Base-by-base conservation (phyloP, 1,140 invertebrate species). In the Berghia stephanieae region DNA sequence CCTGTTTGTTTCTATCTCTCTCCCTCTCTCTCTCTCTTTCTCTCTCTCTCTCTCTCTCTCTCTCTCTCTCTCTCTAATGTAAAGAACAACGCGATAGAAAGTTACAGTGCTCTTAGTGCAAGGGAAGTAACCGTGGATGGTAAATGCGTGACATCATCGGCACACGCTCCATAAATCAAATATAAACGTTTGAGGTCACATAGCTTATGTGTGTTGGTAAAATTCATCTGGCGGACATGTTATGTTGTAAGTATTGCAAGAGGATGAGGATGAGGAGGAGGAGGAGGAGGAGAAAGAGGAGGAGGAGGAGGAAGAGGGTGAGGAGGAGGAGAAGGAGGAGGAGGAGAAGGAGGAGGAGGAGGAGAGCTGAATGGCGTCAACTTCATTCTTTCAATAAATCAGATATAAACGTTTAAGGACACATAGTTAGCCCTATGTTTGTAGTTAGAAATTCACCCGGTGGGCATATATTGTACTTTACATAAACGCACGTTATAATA, bases 11-110 rank as follows among this genome's bases (percentile, higher is more conserved):
- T 57, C 24, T 74, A 44, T 74, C 34, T 40, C 36, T 57, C 46
- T 74, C n/a, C 38, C 36, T 57, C 34, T 52, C 38, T 40, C 27
- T 74, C 71, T 57, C 52, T 57, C 52, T 74, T 38, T 74, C 52
- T 57, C 18, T 57, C 52, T 57, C 13, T 57, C 43, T 71, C 38
- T 44, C 8, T 36, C 24, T 44, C 42, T 43, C 10, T n/a, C 46
- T n/a, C 42, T 46, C 36, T 49, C 24, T 44, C 8, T 4, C 5
- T 60, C n/a, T n/a, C n/a, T n/a, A n/a, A n/a, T n/a, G n/a, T n/a
- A n/a, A n/a, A n/a, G n/a, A n/a, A n/a, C n/a, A n/a, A n/a, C n/a
- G n/a, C n/a, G n/a, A n/a, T n/a, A n/a, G n/a, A n/a, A n/a, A n/a
- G n/a, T n/a, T n/a, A n/a, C n/a, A n/a, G n/a, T n/a, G n/a, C n/a